These are phyloP conservation scores for Palaemon carinicauda DNA, from an alignment of 1,140 invertebrate genomes.

Conservation along the genomic window DNA sequence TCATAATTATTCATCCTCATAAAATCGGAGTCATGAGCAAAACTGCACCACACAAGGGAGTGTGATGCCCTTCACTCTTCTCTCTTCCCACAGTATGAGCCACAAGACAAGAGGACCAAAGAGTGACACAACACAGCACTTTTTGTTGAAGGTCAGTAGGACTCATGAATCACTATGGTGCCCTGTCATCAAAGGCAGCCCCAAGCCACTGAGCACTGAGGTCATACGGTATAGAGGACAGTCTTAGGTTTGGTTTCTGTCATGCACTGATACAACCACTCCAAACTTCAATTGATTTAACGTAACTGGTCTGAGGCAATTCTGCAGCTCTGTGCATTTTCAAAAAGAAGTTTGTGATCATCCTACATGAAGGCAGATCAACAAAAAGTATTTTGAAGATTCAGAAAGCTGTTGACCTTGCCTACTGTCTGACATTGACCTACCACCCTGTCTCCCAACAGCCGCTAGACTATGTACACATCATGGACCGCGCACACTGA, in stretches of 20 bases:
- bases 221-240: constrained; percentile 46
- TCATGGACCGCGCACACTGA: constrained; percentile 51
- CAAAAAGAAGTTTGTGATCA: not conserved
- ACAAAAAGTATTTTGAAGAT: constrained; percentile 35
- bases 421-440: constrained; percentile 46
- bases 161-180: not conserved
- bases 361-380: constrained; percentile 1
- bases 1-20: too few relatives aligned
- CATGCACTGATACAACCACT: constrained; percentile 32
- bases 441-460: constrained; percentile 49
- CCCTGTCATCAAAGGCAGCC: constrained; percentile 41
- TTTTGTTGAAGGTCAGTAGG: constrained; percentile 3
- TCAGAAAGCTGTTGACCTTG: constrained; percentile 42
- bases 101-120: constrained; percentile 23
- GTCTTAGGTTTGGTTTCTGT: constrained; percentile 35
- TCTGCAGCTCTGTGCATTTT: constrained; percentile 40
- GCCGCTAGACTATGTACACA: constrained; percentile 48
- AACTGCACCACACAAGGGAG: too few relatives aligned
- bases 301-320: constrained; percentile 45
- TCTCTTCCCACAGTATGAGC: constrained; percentile 32
- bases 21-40: too few relatives aligned
- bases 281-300: constrained; percentile 35
- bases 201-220: constrained; percentile 50
- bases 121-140: constrained; percentile 50
- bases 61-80: too few relatives aligned